Percentiles rank a stretch among this genome's conserved stretches.
These are phyloP conservation scores for fruit fly (Drosophila melanogaster) DNA, from an alignment of 1,140 invertebrate genomes.

Conservation along the genomic window Release_6_plus_ISO1_MT NC_004354.4:15270001-15270500, in stretches of 20 bases:
- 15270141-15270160: slow-evolving; percentile 2
- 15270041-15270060: slow-evolving; percentile 77
- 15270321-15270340: not conserved
- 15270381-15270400: slow-evolving; percentile 64
- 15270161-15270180: not conserved
- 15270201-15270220: slow-evolving; percentile 73
- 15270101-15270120: slow-evolving; percentile 46
- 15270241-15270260: slow-evolving; percentile 35
- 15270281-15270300: slow-evolving; percentile 77
- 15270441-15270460: slow-evolving; percentile 70
- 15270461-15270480: slow-evolving; percentile 40
- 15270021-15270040: slow-evolving; percentile 49
- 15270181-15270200: slow-evolving; percentile 72
- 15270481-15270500: not conserved
- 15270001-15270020: not conserved
- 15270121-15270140: slow-evolving; percentile 13
- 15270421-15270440: slow-evolving; percentile 69
- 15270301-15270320: slow-evolving; percentile 21
- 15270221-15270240: slow-evolving; percentile 27
- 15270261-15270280: slow-evolving; percentile 73
- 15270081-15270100: slow-evolving; percentile 63
- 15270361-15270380: slow-evolving; percentile 59
- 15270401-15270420: slow-evolving; percentile 77
- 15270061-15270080: slow-evolving; percentile 76
- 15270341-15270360: too few species aligned